Percentiles rank a stretch among this genome's conserved stretches.
These are phyloP conservation scores for Prinia subflava DNA, from an alignment of 2,113 vertebrate species.

Conservation along the genomic window DNA sequence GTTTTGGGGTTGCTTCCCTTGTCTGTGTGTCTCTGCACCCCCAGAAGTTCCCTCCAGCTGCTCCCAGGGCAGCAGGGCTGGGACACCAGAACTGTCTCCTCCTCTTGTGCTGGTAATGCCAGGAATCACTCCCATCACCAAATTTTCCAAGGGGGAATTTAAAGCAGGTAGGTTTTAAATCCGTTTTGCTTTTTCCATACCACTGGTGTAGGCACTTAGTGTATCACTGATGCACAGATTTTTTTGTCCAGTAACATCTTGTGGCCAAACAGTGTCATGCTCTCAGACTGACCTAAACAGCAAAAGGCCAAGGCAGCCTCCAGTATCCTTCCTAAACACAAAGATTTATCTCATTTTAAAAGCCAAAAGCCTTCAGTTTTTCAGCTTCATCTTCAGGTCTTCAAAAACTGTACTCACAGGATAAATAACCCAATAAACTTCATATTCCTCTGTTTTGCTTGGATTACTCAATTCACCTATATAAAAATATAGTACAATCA, in stretches of 20 bases:
- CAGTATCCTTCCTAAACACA: not conserved
- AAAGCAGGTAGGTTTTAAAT: not conserved
- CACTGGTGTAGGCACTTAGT: constrained; percentile 59
- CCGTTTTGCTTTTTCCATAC: not conserved
- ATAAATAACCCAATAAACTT: constrained; percentile 71
- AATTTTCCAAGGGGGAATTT: not conserved
- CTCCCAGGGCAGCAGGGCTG: not conserved
- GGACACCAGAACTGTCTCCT: not conserved
- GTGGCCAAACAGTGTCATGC: not conserved
- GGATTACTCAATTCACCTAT: constrained; percentile 67
- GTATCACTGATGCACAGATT: constrained; percentile 20
- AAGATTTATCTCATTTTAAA: not conserved
- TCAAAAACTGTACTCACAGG: not conserved
- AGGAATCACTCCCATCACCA: not conserved
- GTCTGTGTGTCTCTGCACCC: not conserved
- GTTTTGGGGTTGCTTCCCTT: not conserved
- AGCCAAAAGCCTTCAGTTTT: not conserved
- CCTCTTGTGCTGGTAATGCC: not conserved
- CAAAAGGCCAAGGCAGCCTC: not conserved
- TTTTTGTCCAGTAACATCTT: not conserved
- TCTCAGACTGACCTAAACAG: not conserved
- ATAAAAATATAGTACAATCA: not conserved
- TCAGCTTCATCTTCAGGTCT: not conserved
- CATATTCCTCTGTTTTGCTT: constrained; percentile 25
- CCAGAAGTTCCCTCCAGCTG: not conserved